These are phyloP conservation scores for Melanotaenia boesemani DNA, from an alignment of 2,797 vertebrate genomes.

Conservation along the genomic window DNA sequence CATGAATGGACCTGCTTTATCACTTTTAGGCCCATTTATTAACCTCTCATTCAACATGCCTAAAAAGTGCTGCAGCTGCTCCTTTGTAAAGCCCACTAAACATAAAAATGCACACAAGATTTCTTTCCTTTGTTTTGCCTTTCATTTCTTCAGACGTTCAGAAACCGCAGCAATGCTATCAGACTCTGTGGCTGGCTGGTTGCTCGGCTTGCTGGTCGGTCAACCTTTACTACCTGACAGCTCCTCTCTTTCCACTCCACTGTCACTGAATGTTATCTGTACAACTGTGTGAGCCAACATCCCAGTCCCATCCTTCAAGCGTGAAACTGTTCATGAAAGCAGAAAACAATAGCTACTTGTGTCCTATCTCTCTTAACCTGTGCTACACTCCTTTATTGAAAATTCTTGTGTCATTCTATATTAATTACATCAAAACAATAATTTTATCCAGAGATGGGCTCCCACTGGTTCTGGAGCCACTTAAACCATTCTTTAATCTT, in stretches of 20 bases:
- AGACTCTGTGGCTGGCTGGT: no score
- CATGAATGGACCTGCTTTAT: not conserved
- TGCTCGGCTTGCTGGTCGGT: not conserved
- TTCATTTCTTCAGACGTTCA: constrained; percentile 33
- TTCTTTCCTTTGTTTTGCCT: not conserved
- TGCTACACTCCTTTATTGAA: constrained; percentile 63
- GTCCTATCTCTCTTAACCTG: constrained; percentile 57
- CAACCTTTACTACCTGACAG: constrained; percentile 31
- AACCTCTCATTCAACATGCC: not conserved
- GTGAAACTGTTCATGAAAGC: constrained; percentile 41
- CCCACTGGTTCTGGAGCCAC: constrained; percentile 43
- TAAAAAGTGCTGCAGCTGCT: not conserved
- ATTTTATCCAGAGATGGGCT: constrained; percentile 63
- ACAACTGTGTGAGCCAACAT: constrained; percentile 53
- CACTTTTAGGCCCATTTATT: not conserved
- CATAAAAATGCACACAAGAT: constrained; percentile 15
- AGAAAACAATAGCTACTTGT: constrained; percentile 61
- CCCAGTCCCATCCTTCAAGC: constrained; percentile 31
- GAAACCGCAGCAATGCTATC: not conserved
- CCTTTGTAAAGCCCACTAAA: not conserved
- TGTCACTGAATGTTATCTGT: constrained; percentile 65
- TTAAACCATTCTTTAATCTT: constrained; percentile 67
- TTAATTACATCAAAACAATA: constrained; percentile 77
- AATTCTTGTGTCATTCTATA: constrained; percentile 63
- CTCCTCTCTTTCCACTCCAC: constrained; percentile 35